A percentile compares a stretch with the other conserved stretches of the same genome.
These are phyloP conservation scores for Pocillopora meandrina DNA, from an alignment of 92 coral and sea anemone genomes.

Conservation along the genomic window DNA sequence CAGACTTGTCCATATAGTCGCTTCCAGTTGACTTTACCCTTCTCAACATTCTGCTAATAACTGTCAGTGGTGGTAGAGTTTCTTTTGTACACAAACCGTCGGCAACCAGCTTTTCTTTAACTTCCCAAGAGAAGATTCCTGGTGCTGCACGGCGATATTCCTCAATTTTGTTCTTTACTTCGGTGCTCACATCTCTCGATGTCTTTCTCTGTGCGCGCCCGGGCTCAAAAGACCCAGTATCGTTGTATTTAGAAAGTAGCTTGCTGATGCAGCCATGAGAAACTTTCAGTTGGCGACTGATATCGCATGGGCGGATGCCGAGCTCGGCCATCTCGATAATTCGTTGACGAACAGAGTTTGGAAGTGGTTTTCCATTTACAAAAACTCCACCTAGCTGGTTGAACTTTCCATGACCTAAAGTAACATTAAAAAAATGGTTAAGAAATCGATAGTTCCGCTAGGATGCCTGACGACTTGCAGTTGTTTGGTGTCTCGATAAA, in stretches of 20 bases:
- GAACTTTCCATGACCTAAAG: conserved; percentile 67
- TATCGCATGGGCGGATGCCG: conserved; percentile 95
- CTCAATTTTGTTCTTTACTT: conserved; percentile 66
- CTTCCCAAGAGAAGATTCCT: conserved; percentile 73
- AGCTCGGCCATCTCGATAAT: conserved; percentile 91
- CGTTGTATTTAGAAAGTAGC: conserved; percentile 91
- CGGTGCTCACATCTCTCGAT: conserved; percentile 46
- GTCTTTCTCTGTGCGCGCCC: conserved; percentile 51
- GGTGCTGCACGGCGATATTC: conserved; percentile 59
- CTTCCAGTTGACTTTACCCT: conserved; percentile 50
- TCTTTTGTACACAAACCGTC: conserved; percentile 68
- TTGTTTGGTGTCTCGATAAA: neutral
- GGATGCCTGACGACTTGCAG: conserved; percentile 32
- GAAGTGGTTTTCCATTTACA: conserved; percentile 97
- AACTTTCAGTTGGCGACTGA: conserved; percentile 93
- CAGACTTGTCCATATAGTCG: conserved; percentile 32
- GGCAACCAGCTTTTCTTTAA: conserved; percentile 60
- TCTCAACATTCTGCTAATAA: conserved; percentile 64
- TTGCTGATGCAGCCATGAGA: conserved; percentile 99
- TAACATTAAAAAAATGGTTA: conserved; percentile 5
- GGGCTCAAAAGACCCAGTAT: conserved; percentile 94
- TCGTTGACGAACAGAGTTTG: conserved; percentile 81
- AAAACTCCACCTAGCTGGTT: conserved; percentile 98
- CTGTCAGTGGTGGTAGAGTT: conserved; percentile 61
- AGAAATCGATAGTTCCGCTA: neutral